Evolutionary conservation across 1,140 invertebrate genomes (phyloP).

Genomic region (Neuroterus valhalla): DNA sequence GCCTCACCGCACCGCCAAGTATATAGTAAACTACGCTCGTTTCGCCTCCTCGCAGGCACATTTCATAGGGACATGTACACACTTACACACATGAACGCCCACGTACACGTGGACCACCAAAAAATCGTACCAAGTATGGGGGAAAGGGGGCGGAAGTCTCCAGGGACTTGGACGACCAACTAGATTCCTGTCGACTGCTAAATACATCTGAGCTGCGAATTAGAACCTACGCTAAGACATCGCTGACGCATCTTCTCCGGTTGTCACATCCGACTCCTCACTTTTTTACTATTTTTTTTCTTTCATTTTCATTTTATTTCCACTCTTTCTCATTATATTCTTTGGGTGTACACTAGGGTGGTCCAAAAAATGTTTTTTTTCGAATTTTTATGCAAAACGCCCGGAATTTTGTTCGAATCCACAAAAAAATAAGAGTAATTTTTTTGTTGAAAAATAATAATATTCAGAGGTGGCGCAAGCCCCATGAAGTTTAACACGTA

Average conservation of each 20-base stretch:
- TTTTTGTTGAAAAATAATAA: too few species aligned
- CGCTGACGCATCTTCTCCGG: constrained; percentile 29
- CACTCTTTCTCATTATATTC: too few species aligned
- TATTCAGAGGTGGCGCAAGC: too few species aligned
- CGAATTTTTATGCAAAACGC: too few species aligned
- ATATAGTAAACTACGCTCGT: constrained; percentile 55
- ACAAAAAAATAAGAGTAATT: too few species aligned
- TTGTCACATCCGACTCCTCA: constrained; percentile 1
- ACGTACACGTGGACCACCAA: constrained; percentile 51
- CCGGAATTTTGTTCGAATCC: too few species aligned
- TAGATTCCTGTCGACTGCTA: constrained; percentile 45
- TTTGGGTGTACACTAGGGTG: too few species aligned
- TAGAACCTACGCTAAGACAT: constrained; percentile 14
- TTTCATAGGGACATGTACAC: constrained; percentile 7
- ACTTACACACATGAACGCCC: constrained; percentile 40
- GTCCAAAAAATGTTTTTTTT: too few species aligned
- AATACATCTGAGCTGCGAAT: constrained; percentile 26
- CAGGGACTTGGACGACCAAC: constrained; percentile 48
- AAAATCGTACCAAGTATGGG: constrained; percentile 48
- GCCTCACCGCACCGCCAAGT: constrained; percentile 52
- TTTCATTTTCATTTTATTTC: too few species aligned
- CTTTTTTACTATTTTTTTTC: not conserved
- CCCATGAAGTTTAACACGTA: too few species aligned
- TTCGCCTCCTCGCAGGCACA: constrained; percentile 44
- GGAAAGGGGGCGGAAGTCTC: constrained; percentile 48